Evolutionary conservation across 2,888 invertebrate genomes (phyloP).

Genomic region (Drepana falcataria): DNA sequence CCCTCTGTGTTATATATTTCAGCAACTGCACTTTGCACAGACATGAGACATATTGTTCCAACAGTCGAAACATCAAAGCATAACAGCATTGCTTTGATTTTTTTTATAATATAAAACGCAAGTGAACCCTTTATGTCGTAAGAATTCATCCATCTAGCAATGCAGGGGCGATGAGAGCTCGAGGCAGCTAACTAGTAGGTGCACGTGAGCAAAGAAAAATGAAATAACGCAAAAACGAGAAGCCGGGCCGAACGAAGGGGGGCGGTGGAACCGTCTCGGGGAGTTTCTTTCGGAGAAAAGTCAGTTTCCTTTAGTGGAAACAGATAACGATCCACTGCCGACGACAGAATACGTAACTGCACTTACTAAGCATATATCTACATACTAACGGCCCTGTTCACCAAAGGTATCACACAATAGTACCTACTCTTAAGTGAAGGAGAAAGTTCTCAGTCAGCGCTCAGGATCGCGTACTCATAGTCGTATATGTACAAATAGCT

Average conservation of each 20-base stretch:
- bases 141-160: constrained; percentile 42
- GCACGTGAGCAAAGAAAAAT: constrained; percentile 74
- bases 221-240: constrained; percentile 74
- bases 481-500: constrained; percentile 15
- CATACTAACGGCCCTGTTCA: constrained; percentile 49
- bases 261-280: constrained; percentile 50
- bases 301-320: constrained; percentile 78
- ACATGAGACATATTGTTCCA: constrained; percentile 10
- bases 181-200: constrained; percentile 73
- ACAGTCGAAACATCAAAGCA: constrained; percentile 9
- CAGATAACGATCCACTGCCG: constrained; percentile 77
- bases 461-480: constrained; percentile 22
- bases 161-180: constrained; percentile 52
- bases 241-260: constrained; percentile 52
- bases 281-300: constrained; percentile 73
- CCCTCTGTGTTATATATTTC: constrained; percentile 32
- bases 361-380: constrained; percentile 65
- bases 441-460: constrained; percentile 43
- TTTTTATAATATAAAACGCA: background rate
- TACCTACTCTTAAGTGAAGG: constrained; percentile 31
- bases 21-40: constrained; percentile 17
- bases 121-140: constrained; percentile 27
- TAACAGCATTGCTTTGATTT: background rate
- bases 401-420: constrained; percentile 62
- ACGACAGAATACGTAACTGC: constrained; percentile 76